A percentile compares a stretch with the other conserved stretches of the same genome.
phyloP scores from a whole-genome alignment of 2,797 vertebrate species.

The Nyctibius grandis region DNA sequence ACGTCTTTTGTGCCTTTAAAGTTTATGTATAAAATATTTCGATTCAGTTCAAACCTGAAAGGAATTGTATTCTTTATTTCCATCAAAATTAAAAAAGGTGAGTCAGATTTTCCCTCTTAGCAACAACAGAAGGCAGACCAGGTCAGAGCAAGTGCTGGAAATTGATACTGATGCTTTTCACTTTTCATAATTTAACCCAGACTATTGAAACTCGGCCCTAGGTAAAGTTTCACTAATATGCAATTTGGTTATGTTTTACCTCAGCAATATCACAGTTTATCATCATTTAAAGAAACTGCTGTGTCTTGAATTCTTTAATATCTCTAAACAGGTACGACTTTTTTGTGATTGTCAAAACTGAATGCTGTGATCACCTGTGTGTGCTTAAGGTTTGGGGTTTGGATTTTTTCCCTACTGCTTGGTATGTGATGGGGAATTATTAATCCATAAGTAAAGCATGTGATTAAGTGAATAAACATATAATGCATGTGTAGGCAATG shows the following conservation, averaged over 20 bases:
- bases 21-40: slow-evolving; percentile 77
- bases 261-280: background rate
- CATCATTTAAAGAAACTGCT: slow-evolving; percentile 9
- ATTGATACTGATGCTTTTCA: slow-evolving; percentile 54
- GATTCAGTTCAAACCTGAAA: slow-evolving; percentile 73
- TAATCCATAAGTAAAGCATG: slow-evolving; percentile 15
- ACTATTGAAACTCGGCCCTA: slow-evolving; percentile 7
- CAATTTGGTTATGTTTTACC: background rate
- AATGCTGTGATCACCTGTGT: slow-evolving; percentile 38
- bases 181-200: background rate
- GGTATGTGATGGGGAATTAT: background rate
- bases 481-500: slow-evolving; percentile 58
- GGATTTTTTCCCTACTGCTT: slow-evolving; percentile 6
- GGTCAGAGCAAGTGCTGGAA: slow-evolving; percentile 59
- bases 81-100: slow-evolving; percentile 62
- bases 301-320: background rate
- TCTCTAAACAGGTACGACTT: background rate
- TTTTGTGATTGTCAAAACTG: background rate
- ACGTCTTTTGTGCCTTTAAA: slow-evolving; percentile 80
- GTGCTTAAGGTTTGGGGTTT: slow-evolving; percentile 48
- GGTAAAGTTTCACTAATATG: background rate
- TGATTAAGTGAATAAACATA: slow-evolving; percentile 55
- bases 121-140: slow-evolving; percentile 60
- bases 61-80: slow-evolving; percentile 59
- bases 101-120: slow-evolving; percentile 30